Percentiles rank a stretch among this genome's conserved stretches.
Evolutionary conservation across 2,797 vertebrate genomes (phyloP).

Genomic region (Gallinago nigripennis): DNA sequence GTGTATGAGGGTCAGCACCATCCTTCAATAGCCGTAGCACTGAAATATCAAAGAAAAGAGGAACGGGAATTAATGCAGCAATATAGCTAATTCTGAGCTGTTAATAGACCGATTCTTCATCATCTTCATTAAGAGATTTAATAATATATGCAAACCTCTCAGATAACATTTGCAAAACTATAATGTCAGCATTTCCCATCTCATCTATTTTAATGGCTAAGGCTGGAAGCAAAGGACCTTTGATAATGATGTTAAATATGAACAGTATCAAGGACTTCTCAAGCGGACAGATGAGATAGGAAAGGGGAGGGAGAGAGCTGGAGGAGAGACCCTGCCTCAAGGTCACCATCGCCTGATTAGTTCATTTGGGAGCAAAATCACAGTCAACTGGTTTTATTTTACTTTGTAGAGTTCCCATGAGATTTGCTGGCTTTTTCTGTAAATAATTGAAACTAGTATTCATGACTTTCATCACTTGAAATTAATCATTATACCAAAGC

Average conservation of each 20-base stretch:
- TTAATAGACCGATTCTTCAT: not conserved
- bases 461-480: not conserved
- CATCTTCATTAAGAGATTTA: not conserved
- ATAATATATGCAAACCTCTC: not conserved
- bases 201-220: constrained; percentile 6
- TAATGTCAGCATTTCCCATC: not conserved
- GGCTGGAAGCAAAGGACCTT: constrained; percentile 5
- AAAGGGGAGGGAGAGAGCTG: not conserved
- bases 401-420: not conserved
- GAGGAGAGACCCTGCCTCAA: not conserved
- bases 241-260: not conserved
- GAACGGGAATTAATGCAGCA: constrained; percentile 8
- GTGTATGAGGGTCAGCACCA: constrained; percentile 83
- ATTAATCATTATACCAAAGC: constrained; percentile 6
- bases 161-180: not conserved
- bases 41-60: constrained; percentile 73
- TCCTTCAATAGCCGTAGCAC: constrained; percentile 90
- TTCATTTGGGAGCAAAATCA: not conserved
- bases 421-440: not conserved
- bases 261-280: not conserved
- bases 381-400: not conserved
- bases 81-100: not conserved
- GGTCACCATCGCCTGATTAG: not conserved
- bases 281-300: not conserved
- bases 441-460: constrained; percentile 10